A percentile compares a stretch with the other conserved stretches of the same genome.
These are phyloP conservation scores for Pteropus rufus DNA, from an alignment of 2,797 vertebrate species.

Conservation along the genomic window DNA sequence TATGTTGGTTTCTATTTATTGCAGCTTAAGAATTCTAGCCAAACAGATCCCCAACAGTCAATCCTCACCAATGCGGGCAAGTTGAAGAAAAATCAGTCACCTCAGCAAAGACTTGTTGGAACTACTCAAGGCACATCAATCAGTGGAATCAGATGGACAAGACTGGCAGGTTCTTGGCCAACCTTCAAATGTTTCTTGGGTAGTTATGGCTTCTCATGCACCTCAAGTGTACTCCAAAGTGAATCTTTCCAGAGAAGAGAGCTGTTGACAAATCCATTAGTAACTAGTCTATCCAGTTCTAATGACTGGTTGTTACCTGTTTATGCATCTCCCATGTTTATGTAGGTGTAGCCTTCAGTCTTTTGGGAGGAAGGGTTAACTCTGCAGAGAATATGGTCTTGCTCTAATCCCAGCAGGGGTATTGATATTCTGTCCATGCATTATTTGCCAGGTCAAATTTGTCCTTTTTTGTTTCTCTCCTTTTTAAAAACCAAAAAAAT, in stretches of 20 bases:
- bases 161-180: background rate
- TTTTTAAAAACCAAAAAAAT: background rate
- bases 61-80: background rate
- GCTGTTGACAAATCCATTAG: background rate
- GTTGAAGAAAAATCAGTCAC: background rate
- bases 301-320: background rate
- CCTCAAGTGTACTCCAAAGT: background rate
- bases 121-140: background rate
- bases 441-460: constrained; percentile 18
- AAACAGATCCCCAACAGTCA: background rate
- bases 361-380: background rate
- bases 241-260: background rate
- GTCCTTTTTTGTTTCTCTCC: constrained; percentile 14
- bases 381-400: background rate
- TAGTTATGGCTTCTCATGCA: background rate
- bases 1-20: constrained; percentile 33
- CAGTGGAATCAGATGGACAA: background rate
- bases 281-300: background rate
- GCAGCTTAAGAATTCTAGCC: background rate
- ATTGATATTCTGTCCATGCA: background rate
- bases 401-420: background rate
- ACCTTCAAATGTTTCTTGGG: background rate
- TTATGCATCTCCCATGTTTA: background rate
- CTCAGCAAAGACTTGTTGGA: background rate
- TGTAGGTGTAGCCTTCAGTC: background rate